Evolutionary conservation across 2,797 vertebrate species (phyloP).

Genomic region (Catostomus latipinnis): DNA sequence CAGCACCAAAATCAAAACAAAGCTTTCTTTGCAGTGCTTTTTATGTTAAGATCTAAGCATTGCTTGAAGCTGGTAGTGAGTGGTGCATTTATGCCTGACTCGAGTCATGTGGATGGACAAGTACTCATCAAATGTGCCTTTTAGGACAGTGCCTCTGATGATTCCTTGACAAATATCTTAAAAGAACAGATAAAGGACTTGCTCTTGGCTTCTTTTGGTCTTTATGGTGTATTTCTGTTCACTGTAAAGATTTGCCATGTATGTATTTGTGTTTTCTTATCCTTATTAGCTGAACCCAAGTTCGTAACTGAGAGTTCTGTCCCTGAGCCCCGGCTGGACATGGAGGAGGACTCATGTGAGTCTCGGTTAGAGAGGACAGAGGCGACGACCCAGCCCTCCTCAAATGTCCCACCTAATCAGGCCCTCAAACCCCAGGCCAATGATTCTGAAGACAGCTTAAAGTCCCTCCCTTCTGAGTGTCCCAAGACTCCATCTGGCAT

Average conservation of each 20-base stretch:
- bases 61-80: slow-evolving; percentile 74
- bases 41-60: no score
- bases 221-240: no score
- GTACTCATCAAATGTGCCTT: no score
- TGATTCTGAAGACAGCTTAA: slow-evolving; percentile 87
- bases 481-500: slow-evolving; percentile 88
- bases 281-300: slow-evolving; percentile 85
- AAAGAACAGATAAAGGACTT: slow-evolving; percentile 91
- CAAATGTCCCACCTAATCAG: slow-evolving; percentile 65
- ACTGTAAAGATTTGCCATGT: background rate
- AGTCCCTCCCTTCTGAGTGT: slow-evolving; percentile 79
- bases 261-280: slow-evolving; percentile 13
- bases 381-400: slow-evolving; percentile 66
- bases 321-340: slow-evolving; percentile 89
- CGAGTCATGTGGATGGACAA: no score
- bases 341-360: slow-evolving; percentile 90
- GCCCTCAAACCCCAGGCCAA: slow-evolving; percentile 84
- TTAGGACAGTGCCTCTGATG: no score
- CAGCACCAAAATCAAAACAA: slow-evolving; percentile 73
- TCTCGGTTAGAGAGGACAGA: slow-evolving; percentile 78
- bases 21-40: no score
- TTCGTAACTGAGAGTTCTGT: slow-evolving; percentile 85
- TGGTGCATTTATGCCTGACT: slow-evolving; percentile 76
- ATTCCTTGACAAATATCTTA: no score
- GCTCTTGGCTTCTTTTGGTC: no score